Base-by-base conservation (phyloP, 2,797 vertebrate species). In the Podarcis siculus region DNA sequence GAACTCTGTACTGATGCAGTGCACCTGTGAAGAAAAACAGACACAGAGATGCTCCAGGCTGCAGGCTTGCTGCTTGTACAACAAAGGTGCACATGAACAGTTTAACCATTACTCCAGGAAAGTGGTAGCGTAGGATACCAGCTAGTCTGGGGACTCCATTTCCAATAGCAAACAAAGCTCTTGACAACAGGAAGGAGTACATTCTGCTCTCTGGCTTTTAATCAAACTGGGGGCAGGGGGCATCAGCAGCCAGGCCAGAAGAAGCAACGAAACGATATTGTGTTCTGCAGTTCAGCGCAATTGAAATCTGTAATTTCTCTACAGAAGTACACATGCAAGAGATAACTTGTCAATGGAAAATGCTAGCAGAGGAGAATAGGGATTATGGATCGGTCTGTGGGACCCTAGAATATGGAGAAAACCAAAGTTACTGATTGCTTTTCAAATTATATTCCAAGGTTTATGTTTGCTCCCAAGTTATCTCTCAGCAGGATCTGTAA, bases 1-100 rank as follows among this genome's bases (percentile, higher is more conserved):
- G 95, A 99, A 99, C 94, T 99, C 98, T 35, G 98, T 99, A 96
- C 98, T 99, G 87, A 99, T 99, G 92, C 98, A 99, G 94, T 99
- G 98, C 87, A 99, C 98, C 98, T 99, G 88, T 64, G 90, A 85
- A 81, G 61, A 90, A 72, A 83, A 25, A 45, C 1, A 27, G 27
- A 27, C 32, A 81, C 27, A 7, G 4, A 23, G 4, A 3, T 72
- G 39, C 0, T 12, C 66, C 23, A 64, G 27, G 9, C 21, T 27
- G 13, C 21, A 64, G 37, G 8, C 8, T 30, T 49, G 49, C 12
- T 66, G 82, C 55, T 80, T 8, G 12, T 37, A 81, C 61, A 78
- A 13, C 7, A 27, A 77, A 77, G 9, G 21, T 3, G 9, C 3
- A 13, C 73, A 77, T 6, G 2, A 55, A 32, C 3, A n/a, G 55